These are phyloP conservation scores for Myotis daubentonii DNA, from an alignment of 2,797 vertebrate species.

Conservation along the genomic window DNA sequence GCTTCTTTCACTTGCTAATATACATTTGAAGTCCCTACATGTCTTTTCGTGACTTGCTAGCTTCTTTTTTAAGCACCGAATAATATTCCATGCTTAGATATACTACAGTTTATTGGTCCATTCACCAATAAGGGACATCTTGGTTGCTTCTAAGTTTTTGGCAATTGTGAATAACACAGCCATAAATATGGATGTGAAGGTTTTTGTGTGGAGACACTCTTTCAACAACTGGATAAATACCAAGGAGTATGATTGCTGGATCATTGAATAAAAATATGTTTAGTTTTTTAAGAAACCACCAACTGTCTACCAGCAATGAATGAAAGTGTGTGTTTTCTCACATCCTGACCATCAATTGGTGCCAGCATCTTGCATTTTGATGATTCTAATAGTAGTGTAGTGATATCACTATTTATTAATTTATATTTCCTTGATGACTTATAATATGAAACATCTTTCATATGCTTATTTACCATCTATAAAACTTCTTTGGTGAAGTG, in stretches of 20 bases:
- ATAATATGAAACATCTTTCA: not conserved
- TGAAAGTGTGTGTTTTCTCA: not conserved
- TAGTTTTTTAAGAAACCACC: not conserved
- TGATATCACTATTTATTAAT: not conserved
- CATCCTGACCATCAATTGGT: not conserved
- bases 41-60: not conserved
- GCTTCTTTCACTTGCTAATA: not conserved
- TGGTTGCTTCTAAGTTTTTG: not conserved
- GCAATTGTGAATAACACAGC: not conserved
- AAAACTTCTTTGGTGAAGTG: not conserved
- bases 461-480: not conserved
- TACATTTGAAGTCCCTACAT: not conserved
- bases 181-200: not conserved
- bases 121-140: not conserved
- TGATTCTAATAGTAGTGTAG: not conserved
- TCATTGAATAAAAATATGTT: not conserved
- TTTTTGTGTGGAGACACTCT: not conserved
- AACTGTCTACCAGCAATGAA: not conserved
- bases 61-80: not conserved
- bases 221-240: not conserved
- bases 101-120: not conserved
- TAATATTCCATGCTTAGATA: not conserved
- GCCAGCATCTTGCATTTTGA: not conserved
- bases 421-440: not conserved
- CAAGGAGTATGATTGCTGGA: not conserved